Conservation (phyloP, 2,113 vertebrate genomes). For the Campylomormyrus numenius region DNA sequence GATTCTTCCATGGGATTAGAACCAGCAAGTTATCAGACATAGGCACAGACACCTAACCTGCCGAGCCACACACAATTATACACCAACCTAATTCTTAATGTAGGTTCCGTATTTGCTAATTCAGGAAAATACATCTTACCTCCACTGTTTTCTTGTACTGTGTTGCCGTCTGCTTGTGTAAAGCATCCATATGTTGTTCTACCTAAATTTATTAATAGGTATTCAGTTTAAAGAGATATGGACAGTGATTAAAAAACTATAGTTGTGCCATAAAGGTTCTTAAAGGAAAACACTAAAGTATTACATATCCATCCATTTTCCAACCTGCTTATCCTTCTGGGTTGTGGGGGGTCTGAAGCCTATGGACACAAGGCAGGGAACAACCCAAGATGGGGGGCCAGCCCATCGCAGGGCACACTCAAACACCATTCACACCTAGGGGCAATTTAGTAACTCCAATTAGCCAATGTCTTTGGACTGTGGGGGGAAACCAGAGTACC, state of each 20-base stretch:
- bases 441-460: no score
- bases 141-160: slow-evolving; percentile 93
- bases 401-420: no score
- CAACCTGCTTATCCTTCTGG: no score
- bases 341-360: no score
- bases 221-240: background rate
- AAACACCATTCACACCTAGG: no score
- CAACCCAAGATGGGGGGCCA: no score
- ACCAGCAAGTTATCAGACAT: background rate
- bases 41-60: background rate
- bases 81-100: background rate
- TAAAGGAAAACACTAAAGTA: background rate
- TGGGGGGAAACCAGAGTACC: no score
- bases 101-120: background rate
- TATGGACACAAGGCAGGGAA: no score
- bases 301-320: background rate
- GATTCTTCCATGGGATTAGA: background rate
- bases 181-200: slow-evolving; percentile 77
- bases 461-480: no score
- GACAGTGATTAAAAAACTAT: background rate
- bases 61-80: background rate
- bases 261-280: background rate
- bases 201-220: slow-evolving; percentile 54
- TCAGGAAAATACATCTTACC: slow-evolving; percentile 55
- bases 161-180: slow-evolving; percentile 79